Percentiles rank a stretch among this genome's conserved stretches.
phyloP scores from a whole-genome alignment of 2,797 vertebrate species.

The Coluber constrictor region DNA sequence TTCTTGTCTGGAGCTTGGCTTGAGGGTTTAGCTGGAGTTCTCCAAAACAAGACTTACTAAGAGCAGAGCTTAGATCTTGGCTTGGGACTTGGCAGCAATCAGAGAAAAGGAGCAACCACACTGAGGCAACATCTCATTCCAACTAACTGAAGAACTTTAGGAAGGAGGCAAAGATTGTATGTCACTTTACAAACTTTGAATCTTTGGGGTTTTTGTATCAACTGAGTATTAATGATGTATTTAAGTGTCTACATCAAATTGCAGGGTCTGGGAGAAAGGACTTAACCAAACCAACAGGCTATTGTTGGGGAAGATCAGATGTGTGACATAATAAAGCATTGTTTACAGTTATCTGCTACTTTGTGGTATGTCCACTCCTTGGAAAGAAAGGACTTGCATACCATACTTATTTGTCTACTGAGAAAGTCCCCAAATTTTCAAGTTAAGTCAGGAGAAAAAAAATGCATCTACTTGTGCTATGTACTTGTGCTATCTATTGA shows the following conservation, averaged over 20 bases:
- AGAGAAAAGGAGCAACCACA: not conserved
- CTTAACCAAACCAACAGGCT: not conserved
- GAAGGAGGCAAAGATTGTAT: not conserved
- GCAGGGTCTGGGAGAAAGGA: not conserved
- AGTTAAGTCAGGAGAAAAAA: not conserved
- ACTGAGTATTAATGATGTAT: not conserved
- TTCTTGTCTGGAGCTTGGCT: not conserved
- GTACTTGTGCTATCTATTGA: not conserved
- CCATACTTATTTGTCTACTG: not conserved
- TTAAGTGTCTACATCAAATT: not conserved
- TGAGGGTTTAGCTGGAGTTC: not conserved
- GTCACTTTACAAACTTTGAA: not conserved
- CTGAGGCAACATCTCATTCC: not conserved
- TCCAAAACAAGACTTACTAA: not conserved
- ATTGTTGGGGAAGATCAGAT: not conserved
- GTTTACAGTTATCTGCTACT: not conserved
- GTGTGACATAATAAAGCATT: not conserved
- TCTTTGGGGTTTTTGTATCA: not conserved
- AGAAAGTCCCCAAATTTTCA: not conserved
- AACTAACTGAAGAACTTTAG: not conserved
- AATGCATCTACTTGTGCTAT: not conserved
- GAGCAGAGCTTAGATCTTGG: not conserved
- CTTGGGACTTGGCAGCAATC: not conserved
- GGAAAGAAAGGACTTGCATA: not conserved
- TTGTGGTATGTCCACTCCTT: not conserved